Percentiles rank a stretch among this genome's conserved stretches.
Conservation (phyloP, 1,140 invertebrate genomes). For the Diploscapter pachys region DNA sequence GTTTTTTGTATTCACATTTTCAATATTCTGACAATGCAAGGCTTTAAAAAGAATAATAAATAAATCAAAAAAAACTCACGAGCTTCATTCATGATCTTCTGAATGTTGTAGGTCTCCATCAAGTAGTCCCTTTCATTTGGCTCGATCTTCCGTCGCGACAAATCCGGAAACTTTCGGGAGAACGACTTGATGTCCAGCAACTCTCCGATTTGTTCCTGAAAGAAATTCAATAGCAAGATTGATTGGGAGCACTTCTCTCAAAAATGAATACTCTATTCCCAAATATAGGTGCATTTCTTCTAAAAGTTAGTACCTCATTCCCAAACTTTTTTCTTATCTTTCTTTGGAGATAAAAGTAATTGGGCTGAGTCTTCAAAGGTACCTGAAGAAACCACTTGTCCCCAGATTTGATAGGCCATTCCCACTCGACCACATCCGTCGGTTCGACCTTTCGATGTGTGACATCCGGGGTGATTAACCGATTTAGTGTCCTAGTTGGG, state of each 20-base stretch:
- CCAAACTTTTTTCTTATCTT: neutral
- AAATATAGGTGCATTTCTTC: neutral
- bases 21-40: neutral
- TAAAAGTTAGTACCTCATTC: neutral
- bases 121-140: conserved; percentile 4
- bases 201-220: conserved; percentile 34
- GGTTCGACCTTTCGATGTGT: conserved; percentile 20
- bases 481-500: neutral
- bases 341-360: neutral
- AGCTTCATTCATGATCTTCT: conserved; percentile 21
- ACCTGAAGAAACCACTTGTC: conserved; percentile 31
- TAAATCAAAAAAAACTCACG: conserved; percentile 5
- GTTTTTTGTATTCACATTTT: neutral
- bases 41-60: too few species aligned
- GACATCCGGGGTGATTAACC: conserved; percentile 1
- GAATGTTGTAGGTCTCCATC: conserved; percentile 2
- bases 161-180: conserved; percentile 27
- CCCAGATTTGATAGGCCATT: conserved; percentile 31
- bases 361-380: neutral
- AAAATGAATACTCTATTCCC: neutral
- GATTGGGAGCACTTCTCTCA: neutral
- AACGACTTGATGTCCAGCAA: conserved; percentile 25
- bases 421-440: conserved; percentile 29
- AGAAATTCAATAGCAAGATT: neutral
- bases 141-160: conserved; percentile 1